These are phyloP conservation scores for Argyra leucocephala DNA, from an alignment of 2,888 invertebrate genomes.

Conservation along the genomic window DNA sequence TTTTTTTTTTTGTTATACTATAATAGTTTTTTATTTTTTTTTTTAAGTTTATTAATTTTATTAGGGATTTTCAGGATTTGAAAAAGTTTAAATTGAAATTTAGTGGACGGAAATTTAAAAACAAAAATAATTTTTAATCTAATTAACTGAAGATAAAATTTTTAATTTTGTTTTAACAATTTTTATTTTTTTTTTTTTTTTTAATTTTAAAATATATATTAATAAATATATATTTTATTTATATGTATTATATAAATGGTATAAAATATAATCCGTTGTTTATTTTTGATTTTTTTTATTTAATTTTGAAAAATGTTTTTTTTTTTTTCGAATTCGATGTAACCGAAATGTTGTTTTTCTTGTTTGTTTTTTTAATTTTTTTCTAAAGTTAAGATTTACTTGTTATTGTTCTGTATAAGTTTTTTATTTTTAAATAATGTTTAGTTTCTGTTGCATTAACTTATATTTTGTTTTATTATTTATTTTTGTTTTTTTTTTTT, in stretches of 20 bases:
- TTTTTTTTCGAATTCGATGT: neutral
- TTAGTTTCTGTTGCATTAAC: no score
- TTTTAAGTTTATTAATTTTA: conserved; percentile 13
- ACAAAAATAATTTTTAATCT: neutral
- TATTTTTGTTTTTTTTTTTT: neutral
- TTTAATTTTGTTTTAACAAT: neutral
- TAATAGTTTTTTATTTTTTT: conserved; percentile 10
- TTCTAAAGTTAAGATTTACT: no score
- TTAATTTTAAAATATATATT: neutral
- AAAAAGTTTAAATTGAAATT: neutral
- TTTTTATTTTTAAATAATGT: no score
- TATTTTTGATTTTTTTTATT: neutral
- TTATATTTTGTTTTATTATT: no score
- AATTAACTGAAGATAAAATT: neutral
- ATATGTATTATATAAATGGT: neutral
- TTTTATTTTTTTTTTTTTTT: neutral
- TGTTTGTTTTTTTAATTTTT: no score
- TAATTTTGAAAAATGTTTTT: neutral
- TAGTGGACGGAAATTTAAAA: conserved; percentile 2
- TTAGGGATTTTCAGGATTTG: neutral
- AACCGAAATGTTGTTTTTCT: neutral
- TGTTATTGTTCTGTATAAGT: no score
- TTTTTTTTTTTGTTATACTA: conserved; percentile 10
- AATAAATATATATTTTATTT: neutral
- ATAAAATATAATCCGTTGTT: conserved; percentile 5